Base-by-base conservation (phyloP, 64 coral and sea anemone species). In the Trachythela sp. region DNA sequence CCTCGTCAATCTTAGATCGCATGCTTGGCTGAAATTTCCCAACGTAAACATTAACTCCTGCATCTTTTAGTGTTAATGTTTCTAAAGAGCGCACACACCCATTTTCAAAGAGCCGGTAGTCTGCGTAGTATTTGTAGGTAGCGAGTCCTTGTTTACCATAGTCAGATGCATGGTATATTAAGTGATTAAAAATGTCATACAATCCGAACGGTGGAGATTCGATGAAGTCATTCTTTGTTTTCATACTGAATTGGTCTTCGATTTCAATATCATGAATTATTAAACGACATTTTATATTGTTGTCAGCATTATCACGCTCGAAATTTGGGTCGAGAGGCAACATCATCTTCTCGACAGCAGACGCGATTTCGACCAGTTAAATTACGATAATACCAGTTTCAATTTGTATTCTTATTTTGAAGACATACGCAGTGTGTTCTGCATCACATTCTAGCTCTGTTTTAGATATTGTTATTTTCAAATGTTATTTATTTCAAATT, bases 191-290 rank as follows among this genome's bases (percentile, higher is more conserved):
- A n/a, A n/a, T n/a, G n/a, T n/a, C n/a, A n/a, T n/a, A n/a, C n/a
- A 72, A 18, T 1, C 68, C 68, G 7, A 72, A 72, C 26, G 64
- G 64, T 70, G 64, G 64, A 7, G 64, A 70, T 70, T 70, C 64
- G 64, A 70, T 70, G 64, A 70, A 70, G 64, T 70, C 64, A 70
- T 70, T 70, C 64, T 70, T 70, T 70, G 64, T 70, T 32, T 70
- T 70, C 64, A 70, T 70, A 70, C 64, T 70, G 64, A 70, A 70
- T 6, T 5, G 64, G 64, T 70, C 64, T 70, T 70, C 64, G 24
- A 70, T n/a, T 70, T 70, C 8, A 70, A 70, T 70, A 70, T 70
- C 64, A 70, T 70, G 64, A 70, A 70, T 70, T 70, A 70, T 70
- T 70, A 70, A n/a, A n/a, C n/a, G n/a, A n/a, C n/a, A n/a, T n/a